Base-by-base conservation (phyloP, 2,113 vertebrate species). In the Elephantulus edwardii region DNA sequence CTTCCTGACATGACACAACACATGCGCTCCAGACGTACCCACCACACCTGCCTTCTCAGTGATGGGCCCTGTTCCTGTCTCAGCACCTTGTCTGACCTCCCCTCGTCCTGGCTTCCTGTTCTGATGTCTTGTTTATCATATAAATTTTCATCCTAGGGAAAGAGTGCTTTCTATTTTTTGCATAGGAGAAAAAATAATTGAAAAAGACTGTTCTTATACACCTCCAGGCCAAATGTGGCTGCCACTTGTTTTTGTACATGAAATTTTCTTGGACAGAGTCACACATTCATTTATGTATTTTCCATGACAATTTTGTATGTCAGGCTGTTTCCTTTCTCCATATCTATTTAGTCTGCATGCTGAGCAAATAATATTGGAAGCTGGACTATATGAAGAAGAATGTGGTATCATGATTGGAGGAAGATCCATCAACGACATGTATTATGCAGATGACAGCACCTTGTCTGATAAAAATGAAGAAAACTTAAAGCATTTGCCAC, bases 221-320 rank as follows among this genome's bases (percentile, higher is more conserved):
- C 8, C 38, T 66, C 14, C 0, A 12, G 46, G 71, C n/a, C 52
- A 56, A 54, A 48, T n/a, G 35, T 50, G 78, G n/a, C 52, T 64
- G 38, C 60, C 1, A 10, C 60, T 42, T 83, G 24, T 54, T 71
- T 78, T 46, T 58, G 5, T 38, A 72, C 42, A 89, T 79, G 33
- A 88, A n/a, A 64, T 70, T 86, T 91, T 77, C 48, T 42, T 89
- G 62, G 92, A 48, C 28, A 46, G 19, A 16, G 40, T 10, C 70
- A 24, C 3, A 8, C 35, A 50, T 14, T 66, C 14, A 22, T 83
- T 58, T 50, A 16, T 20, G 2, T n/a, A 33, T 48, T n/a, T 8
- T 50, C 48, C 14, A 50, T 50, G 35, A 14, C 8, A 50, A 14
- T 14, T 50, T 14, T 50, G 48, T n/a, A n/a, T n/a, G n/a, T n/a